A percentile compares a stretch with the other conserved stretches of the same genome.
Evolutionary conservation across 2,797 vertebrate genomes (phyloP).

Genomic region (Mallotus villosus): DNA sequence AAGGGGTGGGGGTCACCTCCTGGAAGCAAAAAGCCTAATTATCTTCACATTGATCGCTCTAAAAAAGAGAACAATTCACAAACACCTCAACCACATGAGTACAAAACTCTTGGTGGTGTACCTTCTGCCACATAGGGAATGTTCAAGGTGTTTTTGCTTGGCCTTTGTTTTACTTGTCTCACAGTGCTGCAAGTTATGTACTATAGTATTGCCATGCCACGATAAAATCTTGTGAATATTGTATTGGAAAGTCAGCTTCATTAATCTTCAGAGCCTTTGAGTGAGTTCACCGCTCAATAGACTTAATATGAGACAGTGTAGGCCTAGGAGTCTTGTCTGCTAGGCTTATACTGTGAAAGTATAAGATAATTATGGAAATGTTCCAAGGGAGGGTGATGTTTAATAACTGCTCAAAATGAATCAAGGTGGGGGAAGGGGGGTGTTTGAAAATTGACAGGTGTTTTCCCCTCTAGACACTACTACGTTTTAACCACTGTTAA

Average conservation of each 20-base stretch:
- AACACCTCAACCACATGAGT: background rate
- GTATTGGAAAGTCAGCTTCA: conserved; percentile 57
- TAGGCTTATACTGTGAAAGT: conserved; percentile 50
- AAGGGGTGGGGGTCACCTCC: background rate
- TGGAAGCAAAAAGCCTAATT: background rate
- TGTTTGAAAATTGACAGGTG: conserved; percentile 66
- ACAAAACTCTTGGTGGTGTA: background rate
- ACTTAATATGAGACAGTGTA: conserved; percentile 65
- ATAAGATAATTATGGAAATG: conserved; percentile 69
- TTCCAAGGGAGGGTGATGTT: conserved; percentile 62
- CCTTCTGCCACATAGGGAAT: background rate
- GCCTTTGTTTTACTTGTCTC: background rate
- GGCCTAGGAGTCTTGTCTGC: conserved; percentile 43
- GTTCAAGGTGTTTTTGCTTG: background rate
- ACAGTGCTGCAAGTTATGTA: conserved; percentile 25
- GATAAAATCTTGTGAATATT: conserved; percentile 37
- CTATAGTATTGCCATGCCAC: conserved; percentile 37
- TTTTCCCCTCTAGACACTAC: conserved; percentile 56
- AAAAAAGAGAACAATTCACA: background rate
- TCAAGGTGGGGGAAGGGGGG: conserved; percentile 42
- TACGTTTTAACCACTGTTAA: conserved; percentile 57
- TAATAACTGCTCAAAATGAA: conserved; percentile 74
- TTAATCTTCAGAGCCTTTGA: conserved; percentile 72
- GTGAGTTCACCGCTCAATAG: conserved; percentile 67
- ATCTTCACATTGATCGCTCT: background rate